Base-by-base conservation (phyloP, 2,888 invertebrate genomes). In the Apotomis betuletana region DNA sequence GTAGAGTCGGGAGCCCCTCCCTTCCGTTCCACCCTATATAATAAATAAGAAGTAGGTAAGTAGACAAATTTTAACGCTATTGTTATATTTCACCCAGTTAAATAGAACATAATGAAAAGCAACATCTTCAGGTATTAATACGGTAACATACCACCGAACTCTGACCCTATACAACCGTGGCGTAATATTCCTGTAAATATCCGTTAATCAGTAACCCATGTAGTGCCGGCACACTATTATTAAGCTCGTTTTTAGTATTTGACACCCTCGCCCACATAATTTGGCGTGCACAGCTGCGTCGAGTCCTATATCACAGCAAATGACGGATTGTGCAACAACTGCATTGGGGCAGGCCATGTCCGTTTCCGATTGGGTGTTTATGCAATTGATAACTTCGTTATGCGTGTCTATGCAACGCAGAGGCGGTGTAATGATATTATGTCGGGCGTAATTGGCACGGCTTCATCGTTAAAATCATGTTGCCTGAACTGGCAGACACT, bases 321-420 rank as follows among this genome's bases (percentile, higher is more conserved):
- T 80, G 81, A 83, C 82, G 86, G 87, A 83, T 81, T 90, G 90
- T 89, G 89, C 87, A 88, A 88, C 75, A 52, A 74, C 77, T 27
- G 27, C 27, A 84, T 90, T 90, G 86, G 78, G 91, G 90, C 89
- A 91, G 91, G 88, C 83, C 90, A 89, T 90, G 91, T 89, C 90
- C 89, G 90, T 83, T 90, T 90, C 90, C 90, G 88, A 87, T 81
- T 77, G 84, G 85, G 81, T 81, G 77, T 83, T 88, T 89, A 87
- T 89, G 87, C 86, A 88, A 90, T 82, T 77, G 85, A 85, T 87
- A 87, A 77, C 72, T 67, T 46, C 52, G 60, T 72, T 72, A 63
- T 57, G 55, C 57, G 64, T 70, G n/a, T 70, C 41, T 57, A 41
- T 62, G 69, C 64, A 41, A 54, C 54, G 46, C 51, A 65, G 65